Conservation (phyloP, 2,113 vertebrate genomes). For the Glaucomys volans region DNA sequence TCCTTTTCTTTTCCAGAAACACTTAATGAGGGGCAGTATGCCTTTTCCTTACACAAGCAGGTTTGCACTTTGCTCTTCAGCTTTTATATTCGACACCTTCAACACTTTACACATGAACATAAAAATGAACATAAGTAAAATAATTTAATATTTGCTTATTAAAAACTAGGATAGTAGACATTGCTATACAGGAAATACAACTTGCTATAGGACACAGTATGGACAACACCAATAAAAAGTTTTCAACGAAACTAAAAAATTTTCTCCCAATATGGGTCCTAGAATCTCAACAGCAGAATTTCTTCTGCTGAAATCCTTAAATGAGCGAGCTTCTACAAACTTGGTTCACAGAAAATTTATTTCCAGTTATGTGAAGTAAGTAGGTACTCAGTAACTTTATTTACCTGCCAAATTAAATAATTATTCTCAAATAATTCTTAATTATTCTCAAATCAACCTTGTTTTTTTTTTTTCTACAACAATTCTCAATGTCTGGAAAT, state of each 20-base stretch:
- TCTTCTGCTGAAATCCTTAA: conserved; percentile 8
- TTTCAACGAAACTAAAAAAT: background rate
- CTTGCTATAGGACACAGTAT: background rate
- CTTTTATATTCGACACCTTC: conserved; percentile 13
- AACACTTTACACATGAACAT: conserved; percentile 19
- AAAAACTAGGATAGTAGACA: conserved; percentile 19
- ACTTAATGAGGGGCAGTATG: background rate
- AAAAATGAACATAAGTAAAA: conserved; percentile 16
- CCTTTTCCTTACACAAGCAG: background rate
- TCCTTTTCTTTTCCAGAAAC: background rate
- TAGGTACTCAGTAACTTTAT: conserved; percentile 3
- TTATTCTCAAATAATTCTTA: conserved; percentile 16
- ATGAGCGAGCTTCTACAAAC: background rate
- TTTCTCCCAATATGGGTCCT: background rate
- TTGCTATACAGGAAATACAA: conserved; percentile 43
- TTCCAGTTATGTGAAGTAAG: conserved; percentile 22
- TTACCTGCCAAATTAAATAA: conserved; percentile 20
- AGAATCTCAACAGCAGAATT: conserved; percentile 22
- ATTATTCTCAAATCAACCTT: conserved; percentile 11
- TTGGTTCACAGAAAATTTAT: conserved; percentile 20
- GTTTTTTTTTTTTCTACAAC: background rate
- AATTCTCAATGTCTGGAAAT: background rate
- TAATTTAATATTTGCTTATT: background rate
- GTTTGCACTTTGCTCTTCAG: conserved; percentile 10
- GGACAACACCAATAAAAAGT: background rate